Percentiles rank a stretch among this genome's conserved stretches.
Conservation (phyloP, 2,113 vertebrate species). For the Myiozetetes cayanensis region DNA sequence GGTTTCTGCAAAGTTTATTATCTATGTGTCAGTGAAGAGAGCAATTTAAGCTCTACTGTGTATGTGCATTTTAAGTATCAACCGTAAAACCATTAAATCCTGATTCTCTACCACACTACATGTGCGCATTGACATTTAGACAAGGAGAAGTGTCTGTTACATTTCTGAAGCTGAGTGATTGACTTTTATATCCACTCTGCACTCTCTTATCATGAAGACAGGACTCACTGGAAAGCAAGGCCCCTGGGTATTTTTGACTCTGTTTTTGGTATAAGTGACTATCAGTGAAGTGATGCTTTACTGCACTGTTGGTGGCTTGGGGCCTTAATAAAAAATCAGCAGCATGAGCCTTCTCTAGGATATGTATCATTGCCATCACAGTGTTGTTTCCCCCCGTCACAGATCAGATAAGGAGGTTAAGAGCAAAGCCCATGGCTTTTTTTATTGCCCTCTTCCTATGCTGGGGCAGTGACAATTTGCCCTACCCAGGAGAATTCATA, state of each 20-base stretch:
- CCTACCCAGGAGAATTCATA: neutral
- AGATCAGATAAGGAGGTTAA: neutral
- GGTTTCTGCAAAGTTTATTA: neutral
- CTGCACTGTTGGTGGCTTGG: neutral
- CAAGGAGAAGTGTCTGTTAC: neutral
- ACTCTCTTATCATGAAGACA: neutral
- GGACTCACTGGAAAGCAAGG: neutral
- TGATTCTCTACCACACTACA: neutral
- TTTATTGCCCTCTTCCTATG: neutral
- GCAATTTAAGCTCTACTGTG: neutral
- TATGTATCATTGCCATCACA: fast-evolving
- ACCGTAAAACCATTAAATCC: neutral
- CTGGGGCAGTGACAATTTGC: neutral
- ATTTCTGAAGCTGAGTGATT: neutral
- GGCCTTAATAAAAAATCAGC: neutral
- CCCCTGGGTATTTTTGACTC: neutral
- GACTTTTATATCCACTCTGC: neutral
- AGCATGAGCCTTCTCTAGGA: neutral
- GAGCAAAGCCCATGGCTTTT: neutral
- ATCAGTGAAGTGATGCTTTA: neutral
- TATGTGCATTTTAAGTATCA: neutral
- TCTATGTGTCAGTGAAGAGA: neutral
- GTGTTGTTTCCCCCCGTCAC: neutral
- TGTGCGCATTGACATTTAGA: neutral
- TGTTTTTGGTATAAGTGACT: neutral